A percentile compares a stretch with the other conserved stretches of the same genome.
Conservation (phyloP, 2,888 invertebrate genomes). For the Eumerus sabulonum region DNA sequence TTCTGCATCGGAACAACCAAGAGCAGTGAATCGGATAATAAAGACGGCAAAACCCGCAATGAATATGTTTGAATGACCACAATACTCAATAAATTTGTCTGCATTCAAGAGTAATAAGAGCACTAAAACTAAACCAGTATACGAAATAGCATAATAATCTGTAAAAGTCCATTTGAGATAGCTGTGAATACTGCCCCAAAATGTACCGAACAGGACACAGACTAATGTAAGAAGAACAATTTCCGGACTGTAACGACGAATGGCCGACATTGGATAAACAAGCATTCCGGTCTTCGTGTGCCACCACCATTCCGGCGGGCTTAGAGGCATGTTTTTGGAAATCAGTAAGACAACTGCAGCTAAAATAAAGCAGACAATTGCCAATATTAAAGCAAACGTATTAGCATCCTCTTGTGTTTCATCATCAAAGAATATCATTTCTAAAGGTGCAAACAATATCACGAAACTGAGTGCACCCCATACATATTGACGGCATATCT, state of each 20-base stretch:
- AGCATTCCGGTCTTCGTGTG: slow-evolving; percentile 88
- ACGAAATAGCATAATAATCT: slow-evolving; percentile 72
- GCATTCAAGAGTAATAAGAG: slow-evolving; percentile 81
- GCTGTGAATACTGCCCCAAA: slow-evolving; percentile 90
- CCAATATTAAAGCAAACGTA: slow-evolving; percentile 71
- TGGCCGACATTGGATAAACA: slow-evolving; percentile 89
- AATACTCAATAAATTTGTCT: slow-evolving; percentile 90
- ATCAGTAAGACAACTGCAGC: slow-evolving; percentile 82
- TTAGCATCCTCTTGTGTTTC: slow-evolving; percentile 73
- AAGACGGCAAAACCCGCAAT: slow-evolving; percentile 91
- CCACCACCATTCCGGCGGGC: slow-evolving; percentile 94
- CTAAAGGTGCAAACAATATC: slow-evolving; percentile 83
- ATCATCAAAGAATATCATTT: slow-evolving; percentile 76
- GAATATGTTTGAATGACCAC: slow-evolving; percentile 89
- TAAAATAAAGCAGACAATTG: slow-evolving; percentile 81
- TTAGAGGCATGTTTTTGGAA: slow-evolving; percentile 84
- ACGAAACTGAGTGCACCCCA: slow-evolving; percentile 88
- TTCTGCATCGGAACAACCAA: slow-evolving; percentile 81
- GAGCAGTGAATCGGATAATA: slow-evolving; percentile 85
- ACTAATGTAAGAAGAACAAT: slow-evolving; percentile 85
- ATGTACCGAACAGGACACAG: slow-evolving; percentile 85
- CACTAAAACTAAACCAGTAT: slow-evolving; percentile 73
- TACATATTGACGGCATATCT: slow-evolving; percentile 88
- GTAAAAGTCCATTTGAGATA: slow-evolving; percentile 85
- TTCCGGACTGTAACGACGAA: slow-evolving; percentile 87